Evolutionary conservation across 2,888 invertebrate genomes (phyloP).

Genomic region (Aelia acuminata): DNA sequence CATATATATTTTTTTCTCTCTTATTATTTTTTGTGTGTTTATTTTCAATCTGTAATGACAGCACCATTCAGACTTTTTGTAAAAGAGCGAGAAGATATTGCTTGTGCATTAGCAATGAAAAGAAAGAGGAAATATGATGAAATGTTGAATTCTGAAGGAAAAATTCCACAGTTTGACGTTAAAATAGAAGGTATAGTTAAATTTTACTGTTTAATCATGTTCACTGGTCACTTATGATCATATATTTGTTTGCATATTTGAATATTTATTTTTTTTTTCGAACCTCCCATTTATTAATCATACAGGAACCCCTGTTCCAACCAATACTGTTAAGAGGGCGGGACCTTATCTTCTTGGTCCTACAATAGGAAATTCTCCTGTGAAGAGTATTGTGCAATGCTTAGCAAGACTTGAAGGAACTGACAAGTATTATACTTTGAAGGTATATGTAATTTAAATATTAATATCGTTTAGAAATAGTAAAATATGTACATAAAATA

Average conservation of each 20-base stretch:
- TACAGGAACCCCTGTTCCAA: slow-evolving; percentile 63
- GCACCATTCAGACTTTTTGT: slow-evolving; percentile 12
- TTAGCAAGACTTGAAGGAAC: slow-evolving; percentile 80
- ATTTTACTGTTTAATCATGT: background rate
- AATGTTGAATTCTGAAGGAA: background rate
- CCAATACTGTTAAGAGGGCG: slow-evolving; percentile 71
- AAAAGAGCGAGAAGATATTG: background rate
- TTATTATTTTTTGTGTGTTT: background rate
- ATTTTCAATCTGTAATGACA: slow-evolving; percentile 3
- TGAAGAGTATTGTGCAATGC: slow-evolving; percentile 83
- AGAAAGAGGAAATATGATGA: slow-evolving; percentile 32
- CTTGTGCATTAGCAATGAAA: background rate
- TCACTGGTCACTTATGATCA: background rate
- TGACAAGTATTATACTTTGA: slow-evolving; percentile 79
- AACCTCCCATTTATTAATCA: background rate
- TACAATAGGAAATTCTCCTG: slow-evolving; percentile 80
- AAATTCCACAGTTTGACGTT: background rate
- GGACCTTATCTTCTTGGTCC: slow-evolving; percentile 81
- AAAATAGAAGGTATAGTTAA: background rate
- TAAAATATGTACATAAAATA: background rate
- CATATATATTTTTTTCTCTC: background rate
- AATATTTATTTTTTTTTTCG: background rate
- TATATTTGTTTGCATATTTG: background rate
- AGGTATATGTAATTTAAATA: slow-evolving; percentile 70
- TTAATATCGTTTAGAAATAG: background rate